Evolutionary conservation across 2,888 invertebrate species (phyloP), one percentile per base, ranked within the genome.

Genomic region (Catocala fraxini): DNA sequence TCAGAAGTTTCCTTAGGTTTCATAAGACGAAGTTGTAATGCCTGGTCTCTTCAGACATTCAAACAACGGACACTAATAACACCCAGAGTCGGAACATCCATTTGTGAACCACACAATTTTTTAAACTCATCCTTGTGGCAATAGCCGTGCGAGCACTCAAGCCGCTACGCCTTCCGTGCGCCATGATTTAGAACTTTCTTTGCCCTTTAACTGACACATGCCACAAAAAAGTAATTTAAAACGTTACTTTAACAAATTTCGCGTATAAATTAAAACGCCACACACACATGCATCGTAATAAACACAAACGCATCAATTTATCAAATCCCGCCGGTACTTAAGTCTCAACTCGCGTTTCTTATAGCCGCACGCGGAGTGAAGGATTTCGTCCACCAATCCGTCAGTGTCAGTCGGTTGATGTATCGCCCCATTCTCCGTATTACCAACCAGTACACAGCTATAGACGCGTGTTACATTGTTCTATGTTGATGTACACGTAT

Each of bases 321-420:
- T 45, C 12, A 42, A 42, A 46, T 46, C 9, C 15, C 6, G 15
- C 4, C 6, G n/a, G 9, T 41, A 9, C 3, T 34, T 46, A 34
- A 35, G 39, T 58, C 34, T 15, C 12, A 39, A 4, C 45, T 57
- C 69, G 71, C 66, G 57, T n/a, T 43, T 55, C 33, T 66, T 41
- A 52, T 60, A 62, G 81, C 77, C 70, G 13, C 60, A 59, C 69
- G 65, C 64, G 55, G 59, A 54, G 12, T 12, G 59, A 63, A 71
- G 69, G 64, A 77, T 68, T 74, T 75, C 56, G 70, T 69, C 60
- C 68, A 77, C 75, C 78, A 84, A 90, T 91, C 89, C 81, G 88
- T 91, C 91, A 90, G 84, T 88, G 90, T 89, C 90, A 70, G 74
- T 56, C 65, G 63, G 75, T 81, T 91, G 91, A 91, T 90, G 89